Evolutionary conservation across 2,113 vertebrate genomes (phyloP).

Genomic region (Pelmatolapia mariae): DNA sequence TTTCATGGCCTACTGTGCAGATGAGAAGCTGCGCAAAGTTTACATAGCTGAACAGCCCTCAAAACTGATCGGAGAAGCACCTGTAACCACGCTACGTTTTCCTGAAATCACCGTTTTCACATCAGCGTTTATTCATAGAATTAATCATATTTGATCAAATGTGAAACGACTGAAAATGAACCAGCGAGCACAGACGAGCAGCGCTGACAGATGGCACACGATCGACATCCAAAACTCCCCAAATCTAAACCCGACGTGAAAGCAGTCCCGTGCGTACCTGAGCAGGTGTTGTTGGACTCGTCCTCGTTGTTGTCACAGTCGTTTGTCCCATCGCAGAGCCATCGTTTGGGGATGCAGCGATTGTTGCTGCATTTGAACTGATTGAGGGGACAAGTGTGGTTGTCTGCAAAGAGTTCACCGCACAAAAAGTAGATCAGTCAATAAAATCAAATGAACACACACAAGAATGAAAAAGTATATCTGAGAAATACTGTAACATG

Average conservation of each 20-base stretch:
- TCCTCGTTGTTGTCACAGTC: slow-evolving; percentile 93
- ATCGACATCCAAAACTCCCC: background rate
- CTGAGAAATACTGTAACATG: background rate
- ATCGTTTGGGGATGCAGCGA: slow-evolving; percentile 94
- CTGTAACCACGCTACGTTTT: background rate
- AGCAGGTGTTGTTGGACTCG: slow-evolving; percentile 88
- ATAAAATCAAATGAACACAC: background rate
- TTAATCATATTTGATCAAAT: background rate
- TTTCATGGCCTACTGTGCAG: background rate
- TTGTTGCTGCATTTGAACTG: slow-evolving; percentile 97
- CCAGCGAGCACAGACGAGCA: background rate
- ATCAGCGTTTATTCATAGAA: background rate
- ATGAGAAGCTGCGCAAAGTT: background rate
- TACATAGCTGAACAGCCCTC: background rate
- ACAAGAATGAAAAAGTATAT: background rate
- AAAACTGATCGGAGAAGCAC: background rate
- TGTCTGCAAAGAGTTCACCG: slow-evolving; percentile 70
- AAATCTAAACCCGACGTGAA: background rate
- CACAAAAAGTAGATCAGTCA: background rate
- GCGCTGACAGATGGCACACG: background rate
- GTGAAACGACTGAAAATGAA: background rate
- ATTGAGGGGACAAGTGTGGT: slow-evolving; percentile 89
- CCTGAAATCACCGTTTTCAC: background rate
- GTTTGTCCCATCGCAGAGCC: slow-evolving; percentile 95
- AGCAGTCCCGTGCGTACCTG: slow-evolving; percentile 72